A percentile compares a stretch with the other conserved stretches of the same genome.
phyloP scores from a whole-genome alignment of 2,113 vertebrate species.

The Halichoeres trimaculatus region DNA sequence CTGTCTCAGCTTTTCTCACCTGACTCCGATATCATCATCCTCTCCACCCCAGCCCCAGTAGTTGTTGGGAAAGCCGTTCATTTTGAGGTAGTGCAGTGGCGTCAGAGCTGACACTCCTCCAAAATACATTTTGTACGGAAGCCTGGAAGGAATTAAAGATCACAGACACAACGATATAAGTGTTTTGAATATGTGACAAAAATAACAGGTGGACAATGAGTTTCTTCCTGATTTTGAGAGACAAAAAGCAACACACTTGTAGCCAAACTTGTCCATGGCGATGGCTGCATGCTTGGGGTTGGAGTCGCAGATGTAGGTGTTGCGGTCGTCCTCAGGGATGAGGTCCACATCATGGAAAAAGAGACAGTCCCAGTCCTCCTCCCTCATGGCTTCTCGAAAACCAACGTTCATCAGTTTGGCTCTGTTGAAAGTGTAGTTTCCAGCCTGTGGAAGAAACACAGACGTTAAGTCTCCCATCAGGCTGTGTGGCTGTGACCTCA shows the following conservation, averaged over 20 bases:
- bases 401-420: constrained; percentile 87
- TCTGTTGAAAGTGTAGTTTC: constrained; percentile 84
- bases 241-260: constrained; percentile 79
- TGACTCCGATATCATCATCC: constrained; percentile 85
- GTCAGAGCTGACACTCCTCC: constrained; percentile 86
- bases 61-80: constrained; percentile 87
- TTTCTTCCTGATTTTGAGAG: too few relatives aligned
- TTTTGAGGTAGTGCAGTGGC: constrained; percentile 86
- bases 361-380: constrained; percentile 88
- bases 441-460: constrained; percentile 70
- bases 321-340: constrained; percentile 87
- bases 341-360: constrained; percentile 89
- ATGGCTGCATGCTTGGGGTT: constrained; percentile 86
- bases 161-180: neutral
- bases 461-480: neutral
- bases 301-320: constrained; percentile 82
- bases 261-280: constrained; percentile 90
- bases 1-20: constrained; percentile 67
- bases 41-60: constrained; percentile 88
- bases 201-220: neutral
- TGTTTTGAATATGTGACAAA: neutral
- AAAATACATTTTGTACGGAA: constrained; percentile 85
- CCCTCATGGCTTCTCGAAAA: constrained; percentile 88
- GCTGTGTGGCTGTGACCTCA: neutral
- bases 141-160: constrained; percentile 64